These are phyloP conservation scores for Protodeltote pygarga DNA, from an alignment of 2,888 invertebrate species.

Conservation along the genomic window DNA sequence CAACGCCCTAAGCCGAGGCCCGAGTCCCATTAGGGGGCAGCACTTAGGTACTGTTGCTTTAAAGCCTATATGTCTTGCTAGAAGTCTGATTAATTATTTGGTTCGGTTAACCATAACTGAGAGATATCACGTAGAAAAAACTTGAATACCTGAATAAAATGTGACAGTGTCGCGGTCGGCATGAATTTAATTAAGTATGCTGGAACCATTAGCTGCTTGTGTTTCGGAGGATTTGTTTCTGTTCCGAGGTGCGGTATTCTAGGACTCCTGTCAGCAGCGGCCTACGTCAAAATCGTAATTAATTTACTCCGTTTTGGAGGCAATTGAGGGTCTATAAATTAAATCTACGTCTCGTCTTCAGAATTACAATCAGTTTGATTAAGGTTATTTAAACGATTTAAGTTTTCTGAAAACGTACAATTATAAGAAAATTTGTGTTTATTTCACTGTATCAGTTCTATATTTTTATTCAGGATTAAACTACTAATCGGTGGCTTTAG, in stretches of 20 bases:
- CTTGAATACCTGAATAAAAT: conserved; percentile 40
- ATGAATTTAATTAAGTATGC: conserved; percentile 47
- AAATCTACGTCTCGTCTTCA: conserved; percentile 39
- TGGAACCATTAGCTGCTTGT: conserved; percentile 17
- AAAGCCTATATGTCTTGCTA: no score
- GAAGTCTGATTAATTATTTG: no score
- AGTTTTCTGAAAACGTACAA: not conserved
- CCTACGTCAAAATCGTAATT: conserved; percentile 53
- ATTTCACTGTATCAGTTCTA: conserved; percentile 12
- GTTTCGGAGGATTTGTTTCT: conserved; percentile 42
- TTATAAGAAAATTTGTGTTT: conserved; percentile 2
- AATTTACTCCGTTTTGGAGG: conserved; percentile 42
- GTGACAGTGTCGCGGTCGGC: conserved; percentile 24
- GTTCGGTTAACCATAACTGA: no score
- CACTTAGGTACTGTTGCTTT: no score
- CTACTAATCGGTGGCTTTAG: conserved; percentile 18
- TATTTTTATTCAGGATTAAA: conserved; percentile 13
- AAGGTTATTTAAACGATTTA: conserved; percentile 5
- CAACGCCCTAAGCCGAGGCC: no score
- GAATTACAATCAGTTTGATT: conserved; percentile 29
- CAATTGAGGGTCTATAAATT: conserved; percentile 45
- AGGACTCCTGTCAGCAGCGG: conserved; percentile 36
- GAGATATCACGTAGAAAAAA: no score
- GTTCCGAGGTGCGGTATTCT: conserved; percentile 31
- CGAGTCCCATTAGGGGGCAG: no score